phyloP scores from a whole-genome alignment of 2,888 invertebrate species.

The Cloeon dipterum region DNA sequence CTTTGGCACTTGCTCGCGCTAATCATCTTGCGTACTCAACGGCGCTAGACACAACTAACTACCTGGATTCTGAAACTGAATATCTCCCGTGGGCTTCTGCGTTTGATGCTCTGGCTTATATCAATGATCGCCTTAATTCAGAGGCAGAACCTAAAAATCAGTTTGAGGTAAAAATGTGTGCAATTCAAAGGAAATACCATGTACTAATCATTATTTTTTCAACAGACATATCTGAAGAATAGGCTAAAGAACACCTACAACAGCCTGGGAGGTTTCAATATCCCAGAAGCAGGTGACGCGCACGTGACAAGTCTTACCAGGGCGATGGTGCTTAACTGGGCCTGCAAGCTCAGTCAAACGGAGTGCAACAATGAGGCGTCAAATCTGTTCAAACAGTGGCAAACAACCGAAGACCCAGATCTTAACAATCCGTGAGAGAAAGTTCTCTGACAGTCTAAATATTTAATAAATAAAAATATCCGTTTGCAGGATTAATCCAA shows the following conservation, averaged over 20 bases:
- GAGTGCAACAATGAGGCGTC: neutral
- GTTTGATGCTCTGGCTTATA: slow-evolving; percentile 22
- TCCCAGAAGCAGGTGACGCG: neutral
- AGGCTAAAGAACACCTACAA: no score
- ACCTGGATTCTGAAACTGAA: slow-evolving; percentile 38
- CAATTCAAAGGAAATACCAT: no score
- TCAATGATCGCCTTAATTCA: slow-evolving; percentile 16
- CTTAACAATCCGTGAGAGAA: neutral
- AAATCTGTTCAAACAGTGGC: neutral
- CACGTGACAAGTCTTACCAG: neutral
- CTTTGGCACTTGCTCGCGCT: slow-evolving; percentile 40
- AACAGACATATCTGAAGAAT: no score
- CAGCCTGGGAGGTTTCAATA: neutral
- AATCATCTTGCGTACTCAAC: slow-evolving; percentile 30
- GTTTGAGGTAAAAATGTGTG: slow-evolving; percentile 13
- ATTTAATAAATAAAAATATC: no score
- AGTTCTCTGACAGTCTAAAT: no score
- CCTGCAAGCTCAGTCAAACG: neutral
- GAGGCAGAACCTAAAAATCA: slow-evolving; percentile 11
- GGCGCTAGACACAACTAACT: slow-evolving; percentile 41
- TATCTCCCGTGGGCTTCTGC: slow-evolving; percentile 64
- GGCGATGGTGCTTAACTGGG: neutral
- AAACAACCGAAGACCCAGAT: neutral
- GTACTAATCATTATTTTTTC: no score
- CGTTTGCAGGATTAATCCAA: neutral